A percentile compares a stretch with the other conserved stretches of the same genome.
These are phyloP conservation scores for Hapalemur alaotrensis DNA, from an alignment of 2,797 vertebrate species.

Conservation along the genomic window DNA sequence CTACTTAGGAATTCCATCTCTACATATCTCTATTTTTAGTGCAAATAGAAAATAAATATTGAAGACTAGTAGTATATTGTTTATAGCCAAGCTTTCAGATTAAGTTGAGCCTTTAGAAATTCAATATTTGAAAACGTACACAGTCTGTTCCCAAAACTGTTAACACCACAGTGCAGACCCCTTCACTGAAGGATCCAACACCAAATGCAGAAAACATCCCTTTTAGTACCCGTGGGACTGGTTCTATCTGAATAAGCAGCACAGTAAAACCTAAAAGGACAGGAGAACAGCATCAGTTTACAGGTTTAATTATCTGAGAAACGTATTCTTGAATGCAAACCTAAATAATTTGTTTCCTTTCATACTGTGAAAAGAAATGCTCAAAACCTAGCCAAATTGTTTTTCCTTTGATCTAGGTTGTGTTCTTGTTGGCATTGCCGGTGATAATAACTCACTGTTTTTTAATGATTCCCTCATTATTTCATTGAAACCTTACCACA, in stretches of 20 bases:
- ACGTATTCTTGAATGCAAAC: not conserved
- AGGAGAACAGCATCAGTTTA: not conserved
- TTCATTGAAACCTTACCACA: not conserved
- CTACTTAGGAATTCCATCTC: not conserved
- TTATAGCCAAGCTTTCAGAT: not conserved
- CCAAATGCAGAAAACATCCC: constrained; percentile 85
- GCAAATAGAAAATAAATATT: not conserved
- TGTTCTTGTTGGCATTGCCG: not conserved
- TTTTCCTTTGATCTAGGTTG: not conserved
- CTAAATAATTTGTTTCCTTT: not conserved
- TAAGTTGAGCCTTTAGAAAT: not conserved
- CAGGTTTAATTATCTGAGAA: not conserved
- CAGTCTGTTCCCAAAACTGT: constrained; percentile 87
- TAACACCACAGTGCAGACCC: constrained; percentile 83
- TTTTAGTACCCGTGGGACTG: constrained; percentile 82
- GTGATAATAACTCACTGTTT: not conserved
- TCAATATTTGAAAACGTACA: constrained; percentile 80
- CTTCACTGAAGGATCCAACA: constrained; percentile 86
- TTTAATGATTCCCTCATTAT: not conserved
- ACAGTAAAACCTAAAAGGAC: constrained; percentile 85
- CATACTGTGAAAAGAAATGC: not conserved
- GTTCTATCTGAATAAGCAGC: constrained; percentile 84
- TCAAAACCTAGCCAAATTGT: not conserved
- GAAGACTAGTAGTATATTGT: not conserved
- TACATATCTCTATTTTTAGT: not conserved